Base-by-base conservation (phyloP, 2,113 vertebrate genomes). In the Oryzias celebensis region DNA sequence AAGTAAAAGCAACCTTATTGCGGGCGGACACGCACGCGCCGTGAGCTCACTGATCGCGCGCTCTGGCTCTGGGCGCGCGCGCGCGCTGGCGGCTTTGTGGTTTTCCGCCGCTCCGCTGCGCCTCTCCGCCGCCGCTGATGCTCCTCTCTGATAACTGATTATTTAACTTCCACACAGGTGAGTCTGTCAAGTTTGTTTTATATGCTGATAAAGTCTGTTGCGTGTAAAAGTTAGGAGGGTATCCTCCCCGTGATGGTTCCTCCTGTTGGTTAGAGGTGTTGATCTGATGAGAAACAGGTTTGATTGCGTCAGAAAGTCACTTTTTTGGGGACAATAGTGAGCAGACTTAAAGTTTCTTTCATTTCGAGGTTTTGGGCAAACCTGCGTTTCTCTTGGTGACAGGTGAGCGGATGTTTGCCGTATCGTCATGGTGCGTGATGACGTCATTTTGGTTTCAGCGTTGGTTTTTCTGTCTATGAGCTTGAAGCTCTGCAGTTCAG, bases 1-100 rank as follows among this genome's bases (percentile, higher is more conserved):
- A 10, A 36, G 36, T 36, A 36, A 36, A 36, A 36, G 36, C 12
- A 10, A 8, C 10, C 7, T 10, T 36, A 10, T 36, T 8, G 1
- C 8, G 8, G 31, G 31, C 7, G 8, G 2, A 36, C 36, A 36
- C 36, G 36, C 36, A 36, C 36, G 36, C 36, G 36, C 68, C 7
- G 75, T 83, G 83, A 88, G 74, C 79, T 87, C 80, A 85, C 75
- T 16, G n/a, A 77, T 53, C 63, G 54, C 63, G 55, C 74, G 77
- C 70, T 56, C 68, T 76, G 71, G 81, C 80, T 81, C 61, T 77
- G 69, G 68, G 58, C 75, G 56, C 58, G 58, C 58, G 6, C 65
- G 61, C 61, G 58, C 62, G 41, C 60, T 55, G 70, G 54, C 43
- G 79, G 83, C 79, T 72, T 82, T 83, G 75, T 62, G 81, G 69